Evolutionary conservation across 2,888 invertebrate genomes (phyloP), one percentile per base, ranked within the genome.

Genomic region (Drosophila setosimentum): DNA sequence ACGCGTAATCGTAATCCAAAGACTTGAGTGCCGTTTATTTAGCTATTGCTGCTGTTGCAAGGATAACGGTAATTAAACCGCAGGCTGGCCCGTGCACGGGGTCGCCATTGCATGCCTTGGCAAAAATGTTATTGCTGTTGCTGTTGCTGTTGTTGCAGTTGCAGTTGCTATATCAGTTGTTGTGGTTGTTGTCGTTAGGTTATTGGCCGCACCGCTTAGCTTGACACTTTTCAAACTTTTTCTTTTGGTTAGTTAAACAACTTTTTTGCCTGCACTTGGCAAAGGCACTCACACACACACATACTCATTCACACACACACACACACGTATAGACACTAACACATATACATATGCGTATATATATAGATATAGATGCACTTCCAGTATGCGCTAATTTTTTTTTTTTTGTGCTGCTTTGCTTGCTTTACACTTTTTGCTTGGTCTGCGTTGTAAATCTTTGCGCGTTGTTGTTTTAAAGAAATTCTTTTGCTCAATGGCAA

Each of bases 371-470:
- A 53, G 68, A 57, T 74, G 75, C 87, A 86, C 87, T 81, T 79
- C 64, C 79, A 87, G 82, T 89, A 82, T 85, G 85, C 89, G 89
- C 89, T 84, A 85, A 89, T 89, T 85, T 89, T 89, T 89, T 87
- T 89, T 89, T 85, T 89, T 89, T 89, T 87, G 87, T 73, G 67
- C 70, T 71, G 69, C 79, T 81, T 78, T 78, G 77, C 73, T 68
- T 80, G 80, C 69, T 83, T 87, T 82, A 84, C 89, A 85, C 87
- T 87, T 85, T 85, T 86, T 86, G 86, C 89, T 76, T 68, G 67
- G 59, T 80, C 67, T 63, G 80, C 86, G 82, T 83, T 83, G 87
- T 86, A 83, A 78, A 82, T 80, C 78, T 79, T 80, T 70, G 76
- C 73, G 64, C 64, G 57, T 58, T 75, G 78, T 69, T 81, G 70